Evolutionary conservation across 2,113 vertebrate species (phyloP).

Genomic region (Ardeotis arabs): DNA sequence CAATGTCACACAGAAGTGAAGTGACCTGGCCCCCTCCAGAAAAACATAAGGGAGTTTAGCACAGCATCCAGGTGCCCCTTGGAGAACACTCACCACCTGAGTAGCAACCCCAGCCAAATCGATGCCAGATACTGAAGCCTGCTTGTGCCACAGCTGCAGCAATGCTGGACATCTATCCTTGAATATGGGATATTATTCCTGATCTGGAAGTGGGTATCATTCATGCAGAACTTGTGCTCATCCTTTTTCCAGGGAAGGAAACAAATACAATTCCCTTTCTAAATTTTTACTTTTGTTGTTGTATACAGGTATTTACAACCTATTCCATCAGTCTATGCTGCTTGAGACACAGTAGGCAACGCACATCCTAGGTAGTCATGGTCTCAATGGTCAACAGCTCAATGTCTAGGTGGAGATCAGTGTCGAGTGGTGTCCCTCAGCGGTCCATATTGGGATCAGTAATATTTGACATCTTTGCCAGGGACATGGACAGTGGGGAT

Average conservation of each 20-base stretch:
- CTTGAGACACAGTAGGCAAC: neutral
- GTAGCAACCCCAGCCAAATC: neutral
- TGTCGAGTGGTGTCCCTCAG: neutral
- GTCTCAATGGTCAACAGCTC: neutral
- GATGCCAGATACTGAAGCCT: rapidly evolving
- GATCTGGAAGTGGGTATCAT: neutral
- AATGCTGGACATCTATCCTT: neutral
- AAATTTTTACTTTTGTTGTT: neutral
- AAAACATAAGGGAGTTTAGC: neutral
- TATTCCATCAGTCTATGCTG: neutral
- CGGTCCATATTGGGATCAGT: rapidly evolving
- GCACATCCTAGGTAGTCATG: neutral
- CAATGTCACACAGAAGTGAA: neutral
- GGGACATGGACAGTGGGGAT: neutral
- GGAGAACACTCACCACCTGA: neutral
- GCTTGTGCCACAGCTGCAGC: neutral
- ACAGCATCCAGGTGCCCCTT: neutral
- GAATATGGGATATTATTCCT: neutral
- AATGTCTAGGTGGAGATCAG: neutral
- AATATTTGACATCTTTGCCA: neutral
- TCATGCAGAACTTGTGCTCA: neutral
- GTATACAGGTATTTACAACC: neutral
- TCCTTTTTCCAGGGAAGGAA: neutral
- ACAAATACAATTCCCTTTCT: neutral
- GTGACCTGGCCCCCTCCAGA: neutral